Evolutionary conservation across 2,888 invertebrate genomes (phyloP).

Genomic region (Cerastis leucographa): DNA sequence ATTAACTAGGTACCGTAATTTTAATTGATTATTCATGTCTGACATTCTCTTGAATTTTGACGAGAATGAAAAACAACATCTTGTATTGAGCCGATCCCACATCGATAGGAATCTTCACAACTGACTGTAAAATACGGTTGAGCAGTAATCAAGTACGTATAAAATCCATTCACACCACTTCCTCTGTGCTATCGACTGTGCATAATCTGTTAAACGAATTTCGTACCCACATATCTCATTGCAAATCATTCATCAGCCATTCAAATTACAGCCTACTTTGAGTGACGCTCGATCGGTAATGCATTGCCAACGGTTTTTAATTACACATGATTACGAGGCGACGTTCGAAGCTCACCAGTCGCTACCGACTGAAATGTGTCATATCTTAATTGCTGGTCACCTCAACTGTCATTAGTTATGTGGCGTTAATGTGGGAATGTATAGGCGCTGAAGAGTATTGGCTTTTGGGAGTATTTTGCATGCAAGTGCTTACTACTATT

Average conservation of each 20-base stretch:
- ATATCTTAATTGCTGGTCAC: slow-evolving; percentile 52
- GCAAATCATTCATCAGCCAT: slow-evolving; percentile 27
- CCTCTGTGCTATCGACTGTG: not conserved
- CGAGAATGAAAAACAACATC: too few relatives aligned
- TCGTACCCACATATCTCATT: slow-evolving; percentile 1
- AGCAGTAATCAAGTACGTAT: not conserved
- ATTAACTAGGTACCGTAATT: too few relatives aligned
- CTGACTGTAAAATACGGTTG: not conserved
- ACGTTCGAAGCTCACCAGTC: not conserved
- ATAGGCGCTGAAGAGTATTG: not conserved
- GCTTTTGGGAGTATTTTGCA: not conserved
- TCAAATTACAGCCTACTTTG: slow-evolving; percentile 35
- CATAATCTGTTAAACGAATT: slow-evolving; percentile 13
- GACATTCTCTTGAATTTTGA: too few relatives aligned
- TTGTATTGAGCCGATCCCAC: not conserved
- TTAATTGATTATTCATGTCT: too few relatives aligned
- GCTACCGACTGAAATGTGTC: slow-evolving; percentile 41
- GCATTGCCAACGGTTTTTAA: slow-evolving; percentile 49
- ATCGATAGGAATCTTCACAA: not conserved
- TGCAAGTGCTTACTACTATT: not conserved
- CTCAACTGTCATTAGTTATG: slow-evolving; percentile 23
- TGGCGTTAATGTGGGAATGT: not conserved
- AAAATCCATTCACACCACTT: not conserved
- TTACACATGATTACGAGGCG: slow-evolving; percentile 49
- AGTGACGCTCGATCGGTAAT: slow-evolving; percentile 40